phyloP scores from a whole-genome alignment of 2,888 invertebrate genomes.

The Drosophila kanekoi region DNA sequence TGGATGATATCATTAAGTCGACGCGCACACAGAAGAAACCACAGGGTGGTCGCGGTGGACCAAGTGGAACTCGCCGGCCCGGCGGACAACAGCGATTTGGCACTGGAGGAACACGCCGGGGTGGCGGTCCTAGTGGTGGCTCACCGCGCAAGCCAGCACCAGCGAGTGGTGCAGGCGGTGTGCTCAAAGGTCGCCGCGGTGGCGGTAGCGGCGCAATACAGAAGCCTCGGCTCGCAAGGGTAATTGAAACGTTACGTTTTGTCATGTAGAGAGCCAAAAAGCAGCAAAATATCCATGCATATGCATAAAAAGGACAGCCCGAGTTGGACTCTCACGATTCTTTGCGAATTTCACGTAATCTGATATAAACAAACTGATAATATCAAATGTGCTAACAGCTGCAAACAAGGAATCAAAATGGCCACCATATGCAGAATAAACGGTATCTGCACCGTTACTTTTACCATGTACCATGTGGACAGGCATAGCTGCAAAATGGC shows the following conservation, averaged over 20 bases:
- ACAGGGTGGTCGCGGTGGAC: slow-evolving; percentile 86
- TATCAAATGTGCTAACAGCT: slow-evolving; percentile 34
- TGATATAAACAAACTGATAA: slow-evolving; percentile 35
- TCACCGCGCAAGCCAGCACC: slow-evolving; percentile 80
- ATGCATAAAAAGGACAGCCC: slow-evolving; percentile 46
- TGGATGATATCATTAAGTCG: slow-evolving; percentile 98
- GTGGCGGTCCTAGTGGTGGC: slow-evolving; percentile 84
- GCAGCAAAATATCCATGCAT: slow-evolving; percentile 67
- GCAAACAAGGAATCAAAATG: slow-evolving; percentile 54
- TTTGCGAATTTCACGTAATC: slow-evolving; percentile 39
- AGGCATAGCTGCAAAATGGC: slow-evolving; percentile 52
- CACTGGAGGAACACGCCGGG: slow-evolving; percentile 85
- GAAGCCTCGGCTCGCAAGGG: slow-evolving; percentile 85
- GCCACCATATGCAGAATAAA: slow-evolving; percentile 42
- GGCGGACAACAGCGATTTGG: slow-evolving; percentile 86
- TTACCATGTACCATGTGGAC: slow-evolving; percentile 40
- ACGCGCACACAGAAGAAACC: slow-evolving; percentile 88
- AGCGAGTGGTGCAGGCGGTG: slow-evolving; percentile 83
- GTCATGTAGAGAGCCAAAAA: slow-evolving; percentile 58
- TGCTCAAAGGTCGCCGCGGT: slow-evolving; percentile 89
- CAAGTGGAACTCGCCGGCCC: slow-evolving; percentile 83
- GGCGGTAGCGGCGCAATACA: slow-evolving; percentile 87
- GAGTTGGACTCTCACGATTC: slow-evolving; percentile 42
- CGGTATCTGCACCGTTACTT: slow-evolving; percentile 44
- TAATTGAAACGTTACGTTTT: slow-evolving; percentile 79